Evolutionary conservation across 1,140 invertebrate genomes (phyloP), one percentile per base, ranked within the genome.

Genomic region (Marisa cornuarietis): DNA sequence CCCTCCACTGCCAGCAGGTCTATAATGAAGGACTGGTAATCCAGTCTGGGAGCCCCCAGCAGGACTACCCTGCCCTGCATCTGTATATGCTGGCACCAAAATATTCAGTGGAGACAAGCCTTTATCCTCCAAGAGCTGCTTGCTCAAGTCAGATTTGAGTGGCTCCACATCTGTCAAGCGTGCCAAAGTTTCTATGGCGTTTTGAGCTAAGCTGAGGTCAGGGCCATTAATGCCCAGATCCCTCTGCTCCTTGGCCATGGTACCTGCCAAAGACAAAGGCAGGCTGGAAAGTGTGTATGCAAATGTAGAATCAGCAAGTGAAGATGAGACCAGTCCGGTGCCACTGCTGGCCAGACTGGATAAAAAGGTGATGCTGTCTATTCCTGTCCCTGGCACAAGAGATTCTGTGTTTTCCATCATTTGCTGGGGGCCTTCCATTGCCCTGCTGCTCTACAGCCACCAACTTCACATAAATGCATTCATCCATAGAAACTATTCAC

Each of bases 51-150:
- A 63, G 51, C 76, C 80, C 42, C 86, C 84, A 42, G 84, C 82
- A 72, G 89, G 88, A 82, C 87, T 87, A 51, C 88, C 82, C 80
- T 90, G 88, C 18, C 85, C 85, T 71, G 81, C 76, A 80, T 89
- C 88, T 79, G 85, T 84, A 78, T 86, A 86, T n/a, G 85, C 83
- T 20, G 88, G 85, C 24, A 86, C 83, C 54, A 88, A 83, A 20
- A 89, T 85, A 61, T 86, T 86, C 20, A 89, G 76, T 7, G 88
- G 87, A n/a, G 88, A 88, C 79, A 86, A 79, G 31, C 84, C 88
- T 79, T 90, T 90, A 24, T 85, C 87, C 65, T 85, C 85, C 65
- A 75, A 58, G 61, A 81, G 20, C 42, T 71, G 73, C 22, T 77
- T 77, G 65, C 26, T 26, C 66, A 66, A 71, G 51, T 77, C 24